Evolutionary conservation across 37 sponge, comb jelly and placozoan genomes (phyloP), one percentile per base, ranked within the genome.

Genomic region (Cladorhizidae sp.): DNA sequence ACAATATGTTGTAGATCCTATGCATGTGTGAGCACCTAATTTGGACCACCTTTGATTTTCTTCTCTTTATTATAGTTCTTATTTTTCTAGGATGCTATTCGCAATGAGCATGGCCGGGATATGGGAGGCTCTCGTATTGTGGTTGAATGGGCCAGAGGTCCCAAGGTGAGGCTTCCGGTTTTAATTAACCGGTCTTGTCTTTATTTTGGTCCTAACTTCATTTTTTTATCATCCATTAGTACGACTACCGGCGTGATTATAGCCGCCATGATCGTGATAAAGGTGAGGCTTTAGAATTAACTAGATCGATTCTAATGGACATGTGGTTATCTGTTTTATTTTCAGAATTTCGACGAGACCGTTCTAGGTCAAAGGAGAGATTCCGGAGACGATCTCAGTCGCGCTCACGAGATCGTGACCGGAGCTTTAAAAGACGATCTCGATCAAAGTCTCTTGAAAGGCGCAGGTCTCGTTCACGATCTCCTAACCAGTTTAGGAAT

Each of bases 81-180:
- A 5, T 18, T 45, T 43, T 28, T 29, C 18, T 78, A 92, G 93
- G 93, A 92, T 92, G 93, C 93, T 40, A 83, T 92, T 26, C 74
- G 64, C 0, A 49, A 69, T 67, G 93, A 92, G 45, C 84, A 92
- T 79, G 93, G 93, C 28, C 39, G 93, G 52, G 93, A 92, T n/a
- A 70, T 92, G 38, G 57, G 50, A 33, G 93, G 93, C 23, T 38
- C 83, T 26, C 63, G 80, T 14, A 92, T 92, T 51, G 93, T 92
- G 17, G 93, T 92, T 23, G 93, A 92, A 64, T 92, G 93, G 93
- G 76, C 93, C 7, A 51, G 89, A 57, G 86, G 93, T 31, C 76
- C 76, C 5, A 80, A 80, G 70, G 81, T 78, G 42, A 76, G 77
- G 22, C 2, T n/a, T 42, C 18, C 8, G 26, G 3, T 8, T 69